Percentiles rank a stretch among this genome's conserved stretches.
Conservation (phyloP, 2,113 vertebrate genomes). For the Montifringilla adamsi region DNA sequence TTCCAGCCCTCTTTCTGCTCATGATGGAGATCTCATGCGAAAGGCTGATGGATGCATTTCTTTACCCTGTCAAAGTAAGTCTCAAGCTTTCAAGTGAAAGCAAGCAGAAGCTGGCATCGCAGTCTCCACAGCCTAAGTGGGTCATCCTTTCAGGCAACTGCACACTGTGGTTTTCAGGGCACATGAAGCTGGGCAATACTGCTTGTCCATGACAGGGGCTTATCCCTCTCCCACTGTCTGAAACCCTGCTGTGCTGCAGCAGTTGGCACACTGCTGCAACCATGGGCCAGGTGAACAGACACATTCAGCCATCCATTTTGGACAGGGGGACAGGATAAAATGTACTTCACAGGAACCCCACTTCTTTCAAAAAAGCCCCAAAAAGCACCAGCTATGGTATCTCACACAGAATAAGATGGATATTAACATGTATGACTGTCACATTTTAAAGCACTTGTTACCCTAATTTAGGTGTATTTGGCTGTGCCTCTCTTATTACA, state of each 20-base stretch:
- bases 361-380: neutral
- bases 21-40: neutral
- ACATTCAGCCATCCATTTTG: neutral
- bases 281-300: neutral
- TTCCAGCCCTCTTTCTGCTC: neutral
- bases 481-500: neutral
- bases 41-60: neutral
- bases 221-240: neutral
- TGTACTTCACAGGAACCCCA: accelerated
- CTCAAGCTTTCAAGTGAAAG: neutral
- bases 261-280: accelerated
- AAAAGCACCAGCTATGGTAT: neutral
- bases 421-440: neutral
- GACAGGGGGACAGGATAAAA: neutral
- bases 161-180: neutral
- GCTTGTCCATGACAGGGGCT: neutral
- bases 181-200: neutral
- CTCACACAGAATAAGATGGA: neutral
- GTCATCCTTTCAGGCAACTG: neutral
- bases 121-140: neutral
- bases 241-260: neutral
- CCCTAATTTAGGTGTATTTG: neutral
- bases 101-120: neutral
- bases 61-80: neutral
- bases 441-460: neutral